Percentiles rank a stretch among this genome's conserved stretches.
Conservation (phyloP, 2,113 vertebrate species). For the Cyprinodon tularosa region DNA sequence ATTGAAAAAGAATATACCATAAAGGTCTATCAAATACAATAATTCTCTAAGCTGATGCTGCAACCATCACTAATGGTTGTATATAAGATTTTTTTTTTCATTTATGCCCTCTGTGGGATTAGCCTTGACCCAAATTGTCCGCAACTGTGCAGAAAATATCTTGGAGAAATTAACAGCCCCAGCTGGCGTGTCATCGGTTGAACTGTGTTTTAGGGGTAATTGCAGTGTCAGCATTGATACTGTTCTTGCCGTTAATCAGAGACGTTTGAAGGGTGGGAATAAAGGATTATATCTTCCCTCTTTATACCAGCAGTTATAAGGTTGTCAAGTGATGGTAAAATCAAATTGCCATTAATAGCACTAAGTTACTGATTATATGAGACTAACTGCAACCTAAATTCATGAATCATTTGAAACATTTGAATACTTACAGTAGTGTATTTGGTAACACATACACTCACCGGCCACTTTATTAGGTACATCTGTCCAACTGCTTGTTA, state of each 20-base stretch:
- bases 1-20: neutral
- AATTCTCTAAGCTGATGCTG: neutral
- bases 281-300: slow-evolving; percentile 2
- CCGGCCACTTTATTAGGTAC: too few relatives aligned
- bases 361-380: neutral
- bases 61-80: slow-evolving; percentile 6
- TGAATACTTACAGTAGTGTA: too few relatives aligned
- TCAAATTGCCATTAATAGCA: neutral
- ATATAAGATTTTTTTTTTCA: slow-evolving; percentile 1
- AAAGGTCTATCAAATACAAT: slow-evolving; percentile 6
- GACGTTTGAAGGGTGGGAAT: neutral
- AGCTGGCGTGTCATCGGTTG: slow-evolving; percentile 11
- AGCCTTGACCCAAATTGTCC: slow-evolving; percentile 14
- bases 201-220: slow-evolving; percentile 21
- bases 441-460: too few relatives aligned
- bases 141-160: slow-evolving; percentile 12
- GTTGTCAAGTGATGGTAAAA: slow-evolving; percentile 3
- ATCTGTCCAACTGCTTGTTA: too few relatives aligned
- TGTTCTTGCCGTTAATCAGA: slow-evolving; percentile 23
- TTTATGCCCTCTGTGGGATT: slow-evolving; percentile 1
- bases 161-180: slow-evolving; percentile 11
- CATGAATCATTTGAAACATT: neutral
- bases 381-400: neutral
- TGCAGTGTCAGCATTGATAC: slow-evolving; percentile 28
- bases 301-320: neutral